Conservation (phyloP, 2,113 vertebrate species). For the Regulus satrapa region DNA sequence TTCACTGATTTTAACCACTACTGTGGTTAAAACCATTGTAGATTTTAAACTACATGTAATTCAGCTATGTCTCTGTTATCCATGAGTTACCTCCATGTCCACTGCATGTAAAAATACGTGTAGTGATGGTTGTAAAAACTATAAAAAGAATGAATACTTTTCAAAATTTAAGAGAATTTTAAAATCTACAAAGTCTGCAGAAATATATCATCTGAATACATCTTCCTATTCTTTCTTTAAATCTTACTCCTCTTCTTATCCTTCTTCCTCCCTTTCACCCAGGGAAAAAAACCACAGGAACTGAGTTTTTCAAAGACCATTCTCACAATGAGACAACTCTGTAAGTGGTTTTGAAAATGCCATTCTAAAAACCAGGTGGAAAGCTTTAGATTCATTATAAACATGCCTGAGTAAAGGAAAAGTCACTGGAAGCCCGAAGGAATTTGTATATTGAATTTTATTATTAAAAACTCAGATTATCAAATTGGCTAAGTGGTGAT, state of each 20-base stretch:
- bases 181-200: background rate
- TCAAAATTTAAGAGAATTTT: background rate
- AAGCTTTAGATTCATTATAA: background rate
- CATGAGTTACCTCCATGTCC: background rate
- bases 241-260: background rate
- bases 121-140: background rate
- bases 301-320: background rate
- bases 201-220: background rate
- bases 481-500: background rate
- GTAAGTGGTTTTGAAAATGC: background rate
- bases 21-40: too few relatives aligned
- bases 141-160: background rate
- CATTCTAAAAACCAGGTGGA: background rate
- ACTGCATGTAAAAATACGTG: background rate
- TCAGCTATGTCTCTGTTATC: background rate
- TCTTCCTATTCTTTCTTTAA: background rate
- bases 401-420: background rate
- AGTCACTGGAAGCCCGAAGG: background rate
- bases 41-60: background rate
- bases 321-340: background rate
- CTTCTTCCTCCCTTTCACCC: background rate
- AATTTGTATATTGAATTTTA: background rate
- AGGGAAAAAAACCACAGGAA: rapidly evolving
- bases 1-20: background rate
- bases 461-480: background rate